These are phyloP conservation scores for Lepus europaeus DNA, from an alignment of 2,113 vertebrate genomes.

Conservation along the genomic window DNA sequence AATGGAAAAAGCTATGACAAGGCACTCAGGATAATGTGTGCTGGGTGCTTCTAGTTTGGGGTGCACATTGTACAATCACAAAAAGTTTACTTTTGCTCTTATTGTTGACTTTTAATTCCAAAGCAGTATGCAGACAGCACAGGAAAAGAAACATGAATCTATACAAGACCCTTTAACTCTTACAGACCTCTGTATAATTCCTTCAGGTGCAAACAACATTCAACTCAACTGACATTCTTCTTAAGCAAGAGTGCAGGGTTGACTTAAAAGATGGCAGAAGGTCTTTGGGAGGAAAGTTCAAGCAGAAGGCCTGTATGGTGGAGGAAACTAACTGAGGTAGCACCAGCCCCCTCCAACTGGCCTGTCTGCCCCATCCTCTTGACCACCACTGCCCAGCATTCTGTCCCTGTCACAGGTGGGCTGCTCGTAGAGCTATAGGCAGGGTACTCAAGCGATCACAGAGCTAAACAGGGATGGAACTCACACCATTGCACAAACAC, in stretches of 20 bases:
- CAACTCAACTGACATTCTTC: background rate
- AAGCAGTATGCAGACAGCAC: background rate
- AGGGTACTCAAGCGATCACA: rapidly evolving
- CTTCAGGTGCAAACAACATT: background rate
- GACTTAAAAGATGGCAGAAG: background rate
- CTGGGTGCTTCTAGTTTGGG: background rate
- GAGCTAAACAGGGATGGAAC: too few species aligned
- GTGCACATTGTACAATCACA: background rate
- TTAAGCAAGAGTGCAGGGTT: background rate
- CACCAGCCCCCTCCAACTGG: background rate
- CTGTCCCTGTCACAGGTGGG: background rate
- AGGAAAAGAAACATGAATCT: background rate
- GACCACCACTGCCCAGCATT: background rate
- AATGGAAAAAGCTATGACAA: background rate
- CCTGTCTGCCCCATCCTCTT: background rate
- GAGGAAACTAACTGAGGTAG: background rate
- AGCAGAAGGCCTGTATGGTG: background rate
- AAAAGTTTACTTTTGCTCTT: background rate
- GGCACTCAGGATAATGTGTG: rapidly evolving
- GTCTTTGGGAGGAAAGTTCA: too few species aligned
- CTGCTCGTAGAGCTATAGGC: background rate
- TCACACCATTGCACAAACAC: too few species aligned
- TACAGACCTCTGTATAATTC: background rate
- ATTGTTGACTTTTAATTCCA: background rate
- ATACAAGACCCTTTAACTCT: background rate